A percentile compares a stretch with the other conserved stretches of the same genome.
Conservation (phyloP, 2,797 vertebrate species). For the Xenopus petersii region DNA sequence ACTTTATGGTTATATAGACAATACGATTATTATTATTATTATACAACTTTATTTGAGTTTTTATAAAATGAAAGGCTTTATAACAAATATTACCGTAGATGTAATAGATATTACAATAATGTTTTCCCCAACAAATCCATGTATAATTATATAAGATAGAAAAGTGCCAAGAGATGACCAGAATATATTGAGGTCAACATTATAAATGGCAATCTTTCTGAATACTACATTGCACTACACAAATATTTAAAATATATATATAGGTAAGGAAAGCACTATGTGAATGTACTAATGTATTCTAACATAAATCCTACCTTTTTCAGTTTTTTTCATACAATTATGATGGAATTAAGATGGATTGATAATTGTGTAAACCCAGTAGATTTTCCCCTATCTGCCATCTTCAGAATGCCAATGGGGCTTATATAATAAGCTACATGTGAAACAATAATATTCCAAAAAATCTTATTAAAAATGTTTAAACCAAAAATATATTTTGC, state of each 20-base stretch:
- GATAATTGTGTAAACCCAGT: too few species aligned
- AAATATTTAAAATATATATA: not conserved
- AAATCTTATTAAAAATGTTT: too few species aligned
- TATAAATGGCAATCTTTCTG: conserved; percentile 19
- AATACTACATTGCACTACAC: conserved; percentile 24
- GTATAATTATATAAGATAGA: not conserved
- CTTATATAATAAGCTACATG: too few species aligned
- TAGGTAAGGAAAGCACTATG: not conserved
- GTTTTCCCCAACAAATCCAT: not conserved
- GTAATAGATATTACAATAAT: not conserved
- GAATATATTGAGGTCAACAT: conserved; percentile 12
- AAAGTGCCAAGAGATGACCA: conserved; percentile 26
- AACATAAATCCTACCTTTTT: not conserved
- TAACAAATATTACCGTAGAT: conserved; percentile 3
- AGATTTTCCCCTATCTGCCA: too few species aligned
- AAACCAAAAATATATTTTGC: too few species aligned
- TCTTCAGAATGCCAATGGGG: too few species aligned
- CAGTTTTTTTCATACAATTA: too few species aligned
- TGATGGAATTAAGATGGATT: too few species aligned
- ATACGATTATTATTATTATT: conserved; percentile 15
- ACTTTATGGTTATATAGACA: conserved; percentile 28
- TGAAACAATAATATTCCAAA: too few species aligned
- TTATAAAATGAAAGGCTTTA: not conserved
- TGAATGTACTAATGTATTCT: conserved; percentile 36
- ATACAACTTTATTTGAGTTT: not conserved